Evolutionary conservation across 2,888 invertebrate genomes (phyloP).

Genomic region (Chymomyza amoena): DNA sequence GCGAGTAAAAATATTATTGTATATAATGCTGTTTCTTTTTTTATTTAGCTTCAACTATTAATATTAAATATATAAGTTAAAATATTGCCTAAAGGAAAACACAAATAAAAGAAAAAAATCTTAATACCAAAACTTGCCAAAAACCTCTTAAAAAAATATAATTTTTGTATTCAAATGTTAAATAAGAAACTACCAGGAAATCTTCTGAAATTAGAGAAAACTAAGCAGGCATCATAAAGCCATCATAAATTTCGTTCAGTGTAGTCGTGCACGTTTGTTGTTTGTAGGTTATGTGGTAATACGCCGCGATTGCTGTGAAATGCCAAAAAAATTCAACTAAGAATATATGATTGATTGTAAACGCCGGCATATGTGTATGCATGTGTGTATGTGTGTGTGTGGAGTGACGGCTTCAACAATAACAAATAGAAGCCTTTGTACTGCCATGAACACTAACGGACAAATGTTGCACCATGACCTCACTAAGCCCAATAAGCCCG

Average conservation of each 20-base stretch:
- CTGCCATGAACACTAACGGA: conserved; percentile 55
- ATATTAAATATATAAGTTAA: too few relatives aligned
- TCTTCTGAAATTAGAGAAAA: too few relatives aligned
- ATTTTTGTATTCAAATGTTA: too few relatives aligned
- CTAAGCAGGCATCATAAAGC: too few relatives aligned
- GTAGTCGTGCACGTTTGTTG: neutral
- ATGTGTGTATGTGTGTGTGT: neutral
- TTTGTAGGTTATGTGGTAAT: neutral
- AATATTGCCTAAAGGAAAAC: too few relatives aligned
- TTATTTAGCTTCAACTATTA: too few relatives aligned
- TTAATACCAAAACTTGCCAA: too few relatives aligned
- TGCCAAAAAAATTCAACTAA: neutral
- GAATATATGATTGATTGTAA: conserved; percentile 1
- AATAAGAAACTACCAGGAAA: too few relatives aligned
- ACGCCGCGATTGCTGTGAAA: neutral
- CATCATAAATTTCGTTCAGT: neutral
- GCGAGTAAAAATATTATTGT: too few relatives aligned
- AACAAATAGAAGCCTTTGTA: conserved; percentile 47
- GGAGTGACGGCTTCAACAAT: conserved; percentile 7
- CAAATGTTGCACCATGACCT: conserved; percentile 50
- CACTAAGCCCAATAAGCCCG: neutral
- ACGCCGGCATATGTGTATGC: neutral
- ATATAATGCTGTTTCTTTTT: too few relatives aligned
- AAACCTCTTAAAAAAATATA: too few relatives aligned
- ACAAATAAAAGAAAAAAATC: too few relatives aligned